These are phyloP conservation scores for Hylyphantes graminicola DNA, from an alignment of 1,140 invertebrate genomes.

Conservation along the genomic window DNA sequence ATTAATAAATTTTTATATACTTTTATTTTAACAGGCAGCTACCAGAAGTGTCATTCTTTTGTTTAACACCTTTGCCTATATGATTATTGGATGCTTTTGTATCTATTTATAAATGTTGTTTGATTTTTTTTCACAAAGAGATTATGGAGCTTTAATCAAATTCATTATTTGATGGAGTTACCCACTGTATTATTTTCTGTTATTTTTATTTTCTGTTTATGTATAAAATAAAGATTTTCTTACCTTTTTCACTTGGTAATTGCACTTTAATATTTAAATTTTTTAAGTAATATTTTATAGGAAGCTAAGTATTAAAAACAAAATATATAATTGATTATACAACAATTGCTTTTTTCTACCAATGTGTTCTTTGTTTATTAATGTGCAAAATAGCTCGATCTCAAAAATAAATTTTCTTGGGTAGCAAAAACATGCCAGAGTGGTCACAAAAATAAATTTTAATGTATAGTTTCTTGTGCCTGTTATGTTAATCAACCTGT, in stretches of 20 bases:
- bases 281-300: conserved; percentile 1
- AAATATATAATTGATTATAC: no score
- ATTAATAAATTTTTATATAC: neutral
- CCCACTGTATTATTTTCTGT: conserved; percentile 19
- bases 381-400: no score
- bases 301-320: no score
- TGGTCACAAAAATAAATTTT: no score
- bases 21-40: conserved; percentile 21
- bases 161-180: conserved; percentile 19
- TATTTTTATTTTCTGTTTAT: conserved; percentile 21
- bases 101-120: conserved; percentile 4
- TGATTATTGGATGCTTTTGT: conserved; percentile 3
- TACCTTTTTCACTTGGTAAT: neutral
- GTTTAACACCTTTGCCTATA: conserved; percentile 12
- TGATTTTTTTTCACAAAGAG: conserved; percentile 5
- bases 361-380: no score
- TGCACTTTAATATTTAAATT: neutral
- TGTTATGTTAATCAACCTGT: no score
- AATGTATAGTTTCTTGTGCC: no score
- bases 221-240: conserved; percentile 15
- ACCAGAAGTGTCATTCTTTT: neutral
- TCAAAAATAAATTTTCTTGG: no score
- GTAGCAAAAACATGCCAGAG: no score
- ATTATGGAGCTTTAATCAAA: conserved; percentile 34
- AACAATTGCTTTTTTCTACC: no score